Evolutionary conservation across 2,113 vertebrate species (phyloP), one percentile per base, ranked within the genome.

Genomic region (Grammomys dolichurus): DNA sequence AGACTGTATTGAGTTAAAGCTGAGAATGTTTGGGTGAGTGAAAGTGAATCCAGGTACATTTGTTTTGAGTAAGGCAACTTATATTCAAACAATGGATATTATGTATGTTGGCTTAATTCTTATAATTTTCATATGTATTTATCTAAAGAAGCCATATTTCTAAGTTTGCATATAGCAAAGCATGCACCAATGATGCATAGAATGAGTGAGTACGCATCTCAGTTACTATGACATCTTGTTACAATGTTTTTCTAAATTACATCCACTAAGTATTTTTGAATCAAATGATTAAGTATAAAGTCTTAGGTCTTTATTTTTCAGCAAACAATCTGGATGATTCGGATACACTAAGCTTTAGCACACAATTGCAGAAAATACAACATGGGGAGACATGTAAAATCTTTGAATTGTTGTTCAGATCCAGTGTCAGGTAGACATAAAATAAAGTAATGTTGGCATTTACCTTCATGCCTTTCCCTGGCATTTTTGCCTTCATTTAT

Each of bases 261-360:
- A 88, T 19, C 19, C 76, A 89, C 26, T 63, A 16, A 70, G 3
- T 24, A 78, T 93, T 92, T 92, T 96, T 91, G 76, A 82, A 14
- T 0, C 26, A n/a, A 24, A 73, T 19, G 48, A 77, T n/a, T 40
- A 43, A 31, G 51, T 51, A 19, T 76, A 48, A 89, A 69, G 12
- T 56, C 51, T 73, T 7, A 12, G 72, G 77, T 72, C 89, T 89
- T 58, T 3, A 40, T 43, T 80, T 73, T 96, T 78, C 48, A 19
- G 67, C 19, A 6, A 77, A 16, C 22, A 77, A 17, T 48, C 75
- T 31, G 73, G 12, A 8, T 36, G 17, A 77, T 46, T n/a, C 17
- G 70, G 16, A 26, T 40, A 14, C 14, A 70, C n/a, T 24, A 58
- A 40, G 43, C 77, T 56, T 40, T 33, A 4, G 40, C 22, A 36